Base-by-base conservation (phyloP, 1,140 invertebrate genomes). In the Trialeurodes vaporariorum region DNA sequence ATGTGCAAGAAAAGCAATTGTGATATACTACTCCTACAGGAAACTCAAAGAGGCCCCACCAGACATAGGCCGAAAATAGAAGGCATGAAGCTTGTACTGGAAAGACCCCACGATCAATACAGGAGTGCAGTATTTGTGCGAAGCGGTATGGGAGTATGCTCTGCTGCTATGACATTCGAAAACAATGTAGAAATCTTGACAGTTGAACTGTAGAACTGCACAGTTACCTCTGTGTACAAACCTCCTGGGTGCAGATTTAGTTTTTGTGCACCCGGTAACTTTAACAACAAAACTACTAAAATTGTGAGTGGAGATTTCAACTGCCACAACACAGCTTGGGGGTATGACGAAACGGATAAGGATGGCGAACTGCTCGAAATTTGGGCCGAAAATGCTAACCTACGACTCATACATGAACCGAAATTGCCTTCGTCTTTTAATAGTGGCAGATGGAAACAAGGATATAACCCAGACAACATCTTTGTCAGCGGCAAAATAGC, bases 271-370 rank as follows among this genome's bases (percentile, higher is more conserved):
- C 23, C 58, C 22, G 23, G 2, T 27, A 60, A 26, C 23, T 26
- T 61, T 61, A n/a, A 58, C 25, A 21, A 25, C 22, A 58, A 25
- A 22, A 27, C 25, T 61, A 61, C 49, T 24, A 61, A 60, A 21
- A 61, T 67, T 25, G n/a, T 67, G 9, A 34, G 62, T n/a, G 66
- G 66, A 27, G 67, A 68, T 27, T 68, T 68, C 40, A 68, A 68
- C 40, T 59, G 25, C 12, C 59, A 67, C 26, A 59, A 60, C 27
- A 60, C 27, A 59, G 34, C n/a, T 17, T 66, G 65, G 65, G 58
- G 58, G 12, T 66, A 66, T 59, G 59, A 59, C n/a, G 26, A 61
- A 27, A 66, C 24, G 21, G 58, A 66, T 60, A 25, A n/a, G 9
- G 27, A 66, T 66, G 58, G 65, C 22, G 58, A 66, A 21, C 23